Evolutionary conservation across 2,888 invertebrate genomes (phyloP), one percentile per base, ranked within the genome.

Genomic region (Leptogaster cylindrica): DNA sequence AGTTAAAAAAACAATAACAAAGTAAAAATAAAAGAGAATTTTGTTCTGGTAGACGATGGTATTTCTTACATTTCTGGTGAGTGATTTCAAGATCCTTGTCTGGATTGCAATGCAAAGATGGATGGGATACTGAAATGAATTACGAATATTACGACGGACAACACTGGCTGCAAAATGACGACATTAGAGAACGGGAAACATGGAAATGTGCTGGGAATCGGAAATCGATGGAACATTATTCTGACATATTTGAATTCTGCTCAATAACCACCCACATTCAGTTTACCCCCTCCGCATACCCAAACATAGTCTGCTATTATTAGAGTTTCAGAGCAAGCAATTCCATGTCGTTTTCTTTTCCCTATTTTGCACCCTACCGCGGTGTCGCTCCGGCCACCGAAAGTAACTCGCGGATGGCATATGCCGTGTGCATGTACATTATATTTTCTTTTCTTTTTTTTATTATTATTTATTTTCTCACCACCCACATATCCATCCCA

Each of bases 221-320:
- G 66, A 66, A 66, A 66, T 66, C 66, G 41, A 66, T 66, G 31
- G 27, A 48, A 66, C 66, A 66, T 66, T 66, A 66, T 66, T 66
- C 52, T 66, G 66, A 66, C 66, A 66, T 66, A 66, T 66, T 66
- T 66, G 66, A 66, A 66, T 66, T 66, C 39, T n/a, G n/a, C n/a
- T n/a, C n/a, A n/a, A n/a, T n/a, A n/a, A n/a, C n/a, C n/a, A n/a
- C n/a, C n/a, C n/a, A n/a, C n/a, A n/a, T n/a, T n/a, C n/a, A n/a
- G n/a, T n/a, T n/a, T n/a, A n/a, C n/a, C n/a, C 31, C 44, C 44
- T 41, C 36, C 41, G 39, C 28, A 44, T 28, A 25, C 33, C 46
- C 27, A 46, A 36, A 51, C n/a, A 25, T 48, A 44, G 48, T 33
- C 33, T 18, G 46, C 64, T 46, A 48, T 64, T 64, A 64, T 31